Percentiles rank a stretch among this genome's conserved stretches.
These are phyloP conservation scores for Latrodectus elegans DNA, from an alignment of 2,888 invertebrate genomes.

Conservation along the genomic window DNA sequence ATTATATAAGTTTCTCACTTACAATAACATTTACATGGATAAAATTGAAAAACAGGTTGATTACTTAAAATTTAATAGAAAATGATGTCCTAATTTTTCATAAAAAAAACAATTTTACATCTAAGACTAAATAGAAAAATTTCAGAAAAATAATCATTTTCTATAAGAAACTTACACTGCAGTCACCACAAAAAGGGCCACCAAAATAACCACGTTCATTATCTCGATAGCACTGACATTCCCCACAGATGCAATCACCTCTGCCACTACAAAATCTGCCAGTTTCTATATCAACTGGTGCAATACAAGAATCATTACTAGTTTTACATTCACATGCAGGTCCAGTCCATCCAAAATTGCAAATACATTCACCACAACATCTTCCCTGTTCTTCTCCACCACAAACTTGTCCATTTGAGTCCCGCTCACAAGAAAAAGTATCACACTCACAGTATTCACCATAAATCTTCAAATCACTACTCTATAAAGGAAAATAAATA, in stretches of 20 bases:
- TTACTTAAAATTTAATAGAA: too few relatives aligned
- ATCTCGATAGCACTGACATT: slow-evolving; percentile 63
- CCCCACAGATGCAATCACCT: slow-evolving; percentile 67
- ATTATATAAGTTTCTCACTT: too few relatives aligned
- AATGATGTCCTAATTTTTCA: too few relatives aligned
- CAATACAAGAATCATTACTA: slow-evolving; percentile 84
- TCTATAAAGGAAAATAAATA: slow-evolving; percentile 14
- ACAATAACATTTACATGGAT: too few relatives aligned
- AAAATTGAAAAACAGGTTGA: too few relatives aligned
- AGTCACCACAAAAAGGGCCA: slow-evolving; percentile 93
- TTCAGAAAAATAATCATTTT: too few relatives aligned
- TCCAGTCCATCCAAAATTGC: slow-evolving; percentile 85
- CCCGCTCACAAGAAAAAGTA: slow-evolving; percentile 93
- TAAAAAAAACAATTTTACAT: too few relatives aligned
- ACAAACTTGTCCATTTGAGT: slow-evolving; percentile 76
- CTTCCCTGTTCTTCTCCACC: slow-evolving; percentile 80
- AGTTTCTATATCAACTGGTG: slow-evolving; percentile 75
- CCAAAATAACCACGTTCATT: slow-evolving; percentile 78
- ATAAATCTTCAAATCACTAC: slow-evolving; percentile 71
- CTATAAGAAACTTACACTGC: slow-evolving; percentile 82
- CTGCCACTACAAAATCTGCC: slow-evolving; percentile 65
- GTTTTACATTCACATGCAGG: slow-evolving; percentile 88
- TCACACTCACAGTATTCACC: slow-evolving; percentile 93
- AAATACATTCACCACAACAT: slow-evolving; percentile 81
- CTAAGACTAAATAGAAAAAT: too few relatives aligned